These are phyloP conservation scores for Cataglyphis albicans DNA, from an alignment of 2,888 invertebrate genomes.

Conservation along the genomic window DNA sequence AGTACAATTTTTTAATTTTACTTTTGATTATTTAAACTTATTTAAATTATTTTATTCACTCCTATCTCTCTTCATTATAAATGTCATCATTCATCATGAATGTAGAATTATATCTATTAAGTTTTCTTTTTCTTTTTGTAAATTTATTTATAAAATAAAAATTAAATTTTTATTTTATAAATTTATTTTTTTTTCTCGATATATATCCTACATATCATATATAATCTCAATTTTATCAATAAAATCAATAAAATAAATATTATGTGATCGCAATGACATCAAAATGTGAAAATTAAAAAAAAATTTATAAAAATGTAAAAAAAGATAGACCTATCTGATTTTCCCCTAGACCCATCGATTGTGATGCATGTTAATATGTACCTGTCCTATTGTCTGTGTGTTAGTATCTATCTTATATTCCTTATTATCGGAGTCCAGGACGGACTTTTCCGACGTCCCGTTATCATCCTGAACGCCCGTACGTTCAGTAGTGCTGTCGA, in stretches of 20 bases:
- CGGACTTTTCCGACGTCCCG: conserved; percentile 58
- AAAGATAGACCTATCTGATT: neutral
- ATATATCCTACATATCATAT: neutral
- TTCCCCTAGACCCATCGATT: conserved; percentile 18
- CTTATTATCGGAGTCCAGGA: conserved; percentile 63
- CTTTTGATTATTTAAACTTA: neutral
- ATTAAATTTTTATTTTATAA: neutral
- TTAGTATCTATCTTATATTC: conserved; percentile 65
- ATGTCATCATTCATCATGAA: too few species aligned
- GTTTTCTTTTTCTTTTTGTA: neutral
- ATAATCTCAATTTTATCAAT: neutral
- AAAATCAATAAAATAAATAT: neutral
- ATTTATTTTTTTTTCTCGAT: conserved; percentile 1
- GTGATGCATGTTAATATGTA: conserved; percentile 72
- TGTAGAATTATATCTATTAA: neutral
- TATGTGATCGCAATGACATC: neutral
- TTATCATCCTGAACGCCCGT: conserved; percentile 58
- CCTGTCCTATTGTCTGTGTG: conserved; percentile 73
- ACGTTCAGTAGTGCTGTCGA: conserved; percentile 52
- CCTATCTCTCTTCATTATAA: neutral
- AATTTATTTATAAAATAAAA: neutral
- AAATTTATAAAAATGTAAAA: neutral
- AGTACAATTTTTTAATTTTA: too few species aligned
- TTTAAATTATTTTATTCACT: neutral
- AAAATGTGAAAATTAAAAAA: neutral